phyloP scores from a whole-genome alignment of 2,888 invertebrate species.

The Drosophila paranaensis region DNA sequence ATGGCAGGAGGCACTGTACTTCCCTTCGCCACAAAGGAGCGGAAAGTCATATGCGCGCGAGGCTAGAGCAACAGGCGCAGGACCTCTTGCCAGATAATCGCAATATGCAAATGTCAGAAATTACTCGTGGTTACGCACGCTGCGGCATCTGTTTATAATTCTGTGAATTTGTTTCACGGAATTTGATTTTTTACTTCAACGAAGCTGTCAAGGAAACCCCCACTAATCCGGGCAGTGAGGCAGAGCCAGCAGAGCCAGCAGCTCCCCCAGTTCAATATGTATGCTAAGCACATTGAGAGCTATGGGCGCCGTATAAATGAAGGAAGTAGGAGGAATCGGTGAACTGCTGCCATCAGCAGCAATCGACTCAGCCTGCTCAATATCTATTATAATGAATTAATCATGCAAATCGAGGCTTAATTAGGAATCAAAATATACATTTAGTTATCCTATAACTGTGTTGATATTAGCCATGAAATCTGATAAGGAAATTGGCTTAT shows the following conservation, averaged over 20 bases:
- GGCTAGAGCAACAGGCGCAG: slow-evolving; percentile 48
- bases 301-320: no score
- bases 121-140: slow-evolving; percentile 41
- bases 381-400: not conserved
- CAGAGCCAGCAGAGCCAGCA: no score
- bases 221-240: not conserved
- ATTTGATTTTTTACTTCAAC: slow-evolving; percentile 51
- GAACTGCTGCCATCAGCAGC: not conserved
- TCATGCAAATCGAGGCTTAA: not conserved
- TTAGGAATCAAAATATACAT: not conserved
- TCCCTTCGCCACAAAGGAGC: not conserved
- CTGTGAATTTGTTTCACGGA: slow-evolving; percentile 43
- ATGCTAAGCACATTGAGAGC: not conserved
- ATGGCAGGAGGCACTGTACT: slow-evolving; percentile 20
- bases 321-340: not conserved
- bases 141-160: slow-evolving; percentile 56
- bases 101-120: slow-evolving; percentile 55
- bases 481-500: not conserved
- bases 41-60: not conserved
- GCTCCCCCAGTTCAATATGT: slow-evolving; percentile 6
- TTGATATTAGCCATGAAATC: not conserved
- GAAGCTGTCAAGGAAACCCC: slow-evolving; percentile 4
- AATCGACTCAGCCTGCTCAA: not conserved
- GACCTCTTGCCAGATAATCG: slow-evolving; percentile 22
- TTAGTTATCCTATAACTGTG: not conserved